Evolutionary conservation across 2,113 vertebrate species (phyloP), one percentile per base, ranked within the genome.

Genomic region (Fulmarus glacialis): DNA sequence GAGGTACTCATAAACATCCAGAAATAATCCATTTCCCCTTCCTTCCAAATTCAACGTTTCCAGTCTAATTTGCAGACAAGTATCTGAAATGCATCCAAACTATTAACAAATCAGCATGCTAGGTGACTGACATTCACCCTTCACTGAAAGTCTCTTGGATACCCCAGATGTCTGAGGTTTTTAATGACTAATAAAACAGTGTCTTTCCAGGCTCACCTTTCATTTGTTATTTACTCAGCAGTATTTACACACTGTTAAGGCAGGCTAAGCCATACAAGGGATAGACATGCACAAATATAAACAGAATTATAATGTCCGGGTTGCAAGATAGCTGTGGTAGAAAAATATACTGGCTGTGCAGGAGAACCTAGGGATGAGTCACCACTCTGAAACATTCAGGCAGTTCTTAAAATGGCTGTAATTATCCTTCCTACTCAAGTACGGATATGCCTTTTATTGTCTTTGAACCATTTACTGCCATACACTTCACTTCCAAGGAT

Each of bases 171-270:
- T 56, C 90, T 83, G 67, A 73, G 85, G 14, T 78, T 93, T 92
- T 90, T 90, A 93, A 86, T 92, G 82, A 94, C 88, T 96, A 71
- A 89, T 83, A 71, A 86, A 81, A 87, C 12, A 94, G 75, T 87
- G 63, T 81, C 63, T 94, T 92, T 87, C 66, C 38, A 89, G 67
- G 64, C 56, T 96, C 88, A 93, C 86, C 86, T 93, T 97, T 89
- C 63, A 95, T 96, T 97, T 95, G 77, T 93, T 97, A 92, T 97
- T 97, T 96, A 91, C 90, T 93, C 89, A 82, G 60, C 60, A 89
- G 75, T 93, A 92, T 96, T 96, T 94, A 92, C 88, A 91, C 83
- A 89, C 68, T 71, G 47, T 81, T 95, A 90, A 95, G 88, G 50
- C 83, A 91, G 38, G 30, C 72, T 95, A 91, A 95, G 84, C 73